These are phyloP conservation scores for Bujurquina vittata DNA, from an alignment of 2,113 vertebrate species.

Conservation along the genomic window DNA sequence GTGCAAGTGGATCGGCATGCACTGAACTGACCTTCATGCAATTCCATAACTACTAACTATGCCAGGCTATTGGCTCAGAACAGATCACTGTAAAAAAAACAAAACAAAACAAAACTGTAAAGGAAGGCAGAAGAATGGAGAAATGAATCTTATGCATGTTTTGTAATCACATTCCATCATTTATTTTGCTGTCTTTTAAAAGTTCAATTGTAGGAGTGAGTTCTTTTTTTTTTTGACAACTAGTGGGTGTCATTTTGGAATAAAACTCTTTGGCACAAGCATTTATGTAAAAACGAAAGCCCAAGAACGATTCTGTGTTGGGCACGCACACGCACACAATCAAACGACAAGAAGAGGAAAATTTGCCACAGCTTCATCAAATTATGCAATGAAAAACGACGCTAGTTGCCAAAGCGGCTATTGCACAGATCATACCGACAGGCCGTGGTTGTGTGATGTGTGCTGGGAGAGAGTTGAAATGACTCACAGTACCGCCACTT, in stretches of 20 bases:
- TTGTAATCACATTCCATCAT: constrained; percentile 16
- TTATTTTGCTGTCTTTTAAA: constrained; percentile 30
- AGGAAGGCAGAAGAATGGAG: not conserved
- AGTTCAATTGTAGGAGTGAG: constrained; percentile 59
- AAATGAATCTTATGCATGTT: not conserved
- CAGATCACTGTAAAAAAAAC: not conserved
- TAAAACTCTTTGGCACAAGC: constrained; percentile 46
- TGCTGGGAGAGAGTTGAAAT: constrained; percentile 59
- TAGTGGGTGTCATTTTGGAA: constrained; percentile 68
- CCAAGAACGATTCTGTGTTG: constrained; percentile 36
- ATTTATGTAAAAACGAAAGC: constrained; percentile 59
- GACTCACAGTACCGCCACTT: constrained; percentile 75
- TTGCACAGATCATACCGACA: constrained; percentile 62
- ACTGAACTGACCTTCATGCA: constrained; percentile 9
- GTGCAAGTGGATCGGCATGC: constrained; percentile 23
- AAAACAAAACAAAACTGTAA: not conserved
- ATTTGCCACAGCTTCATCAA: constrained; percentile 52
- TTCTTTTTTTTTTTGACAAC: constrained; percentile 48
- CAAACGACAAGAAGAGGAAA: constrained; percentile 28
- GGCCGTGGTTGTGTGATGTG: constrained; percentile 57
- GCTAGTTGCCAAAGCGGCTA: constrained; percentile 61
- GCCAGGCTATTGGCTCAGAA: not conserved
- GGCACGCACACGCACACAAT: constrained; percentile 31
- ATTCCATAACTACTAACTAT: not conserved
- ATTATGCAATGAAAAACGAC: constrained; percentile 58